Evolutionary conservation across 2,888 invertebrate genomes (phyloP).

Genomic region (Heliconius ethilla): DNA sequence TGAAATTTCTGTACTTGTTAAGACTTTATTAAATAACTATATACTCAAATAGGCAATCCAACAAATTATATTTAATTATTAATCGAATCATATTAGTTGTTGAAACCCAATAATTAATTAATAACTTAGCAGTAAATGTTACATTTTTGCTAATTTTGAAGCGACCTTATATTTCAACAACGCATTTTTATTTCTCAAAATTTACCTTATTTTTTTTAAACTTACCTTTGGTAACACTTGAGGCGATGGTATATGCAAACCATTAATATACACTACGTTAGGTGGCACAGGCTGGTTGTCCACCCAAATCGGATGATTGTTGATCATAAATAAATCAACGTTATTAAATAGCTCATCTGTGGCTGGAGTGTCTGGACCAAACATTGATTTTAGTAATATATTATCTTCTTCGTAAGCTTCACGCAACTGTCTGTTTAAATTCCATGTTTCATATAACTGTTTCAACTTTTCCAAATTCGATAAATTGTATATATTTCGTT

Average conservation of each 20-base stretch:
- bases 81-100: background rate
- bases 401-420: conserved; percentile 42
- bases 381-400: conserved; percentile 41
- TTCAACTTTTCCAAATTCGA: conserved; percentile 51
- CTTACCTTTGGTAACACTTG: conserved; percentile 51
- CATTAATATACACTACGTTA: conserved; percentile 54
- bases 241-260: conserved; percentile 51
- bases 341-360: conserved; percentile 49
- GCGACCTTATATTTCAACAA: too few relatives aligned
- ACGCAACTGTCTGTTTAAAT: background rate
- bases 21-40: too few relatives aligned
- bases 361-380: conserved; percentile 48
- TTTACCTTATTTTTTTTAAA: background rate
- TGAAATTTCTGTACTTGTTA: too few relatives aligned
- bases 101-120: too few relatives aligned
- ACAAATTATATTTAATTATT: background rate
- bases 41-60: too few relatives aligned
- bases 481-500: conserved; percentile 49
- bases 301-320: conserved; percentile 54
- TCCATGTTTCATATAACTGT: conserved; percentile 45
- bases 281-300: conserved; percentile 54
- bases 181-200: too few relatives aligned
- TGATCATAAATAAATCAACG: conserved; percentile 56
- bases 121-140: too few relatives aligned
- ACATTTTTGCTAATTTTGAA: too few relatives aligned